These are phyloP conservation scores for Gandaritis pyraliata DNA, from an alignment of 2,888 invertebrate genomes.

Conservation along the genomic window DNA sequence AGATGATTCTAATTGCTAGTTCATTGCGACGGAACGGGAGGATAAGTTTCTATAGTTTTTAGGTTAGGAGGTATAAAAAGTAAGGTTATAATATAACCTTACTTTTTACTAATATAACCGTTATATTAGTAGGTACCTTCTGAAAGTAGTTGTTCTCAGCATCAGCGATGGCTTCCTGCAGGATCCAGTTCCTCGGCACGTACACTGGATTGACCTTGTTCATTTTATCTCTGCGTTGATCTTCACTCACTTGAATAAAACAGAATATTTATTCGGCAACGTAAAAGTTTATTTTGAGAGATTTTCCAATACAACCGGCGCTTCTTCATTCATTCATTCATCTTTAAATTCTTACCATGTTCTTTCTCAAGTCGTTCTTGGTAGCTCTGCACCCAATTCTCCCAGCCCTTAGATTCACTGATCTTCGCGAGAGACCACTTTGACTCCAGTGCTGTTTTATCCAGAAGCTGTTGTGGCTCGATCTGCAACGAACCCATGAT, in stretches of 20 bases:
- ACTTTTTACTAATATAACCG: too few relatives aligned
- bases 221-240: constrained; percentile 66
- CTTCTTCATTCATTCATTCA: too few relatives aligned
- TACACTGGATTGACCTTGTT: constrained; percentile 77
- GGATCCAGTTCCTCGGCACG: constrained; percentile 87
- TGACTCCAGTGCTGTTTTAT: constrained; percentile 54
- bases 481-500: constrained; percentile 52
- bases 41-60: too few relatives aligned
- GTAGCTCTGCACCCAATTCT: constrained; percentile 69
- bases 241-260: constrained; percentile 56
- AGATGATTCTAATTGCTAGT: too few relatives aligned
- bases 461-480: constrained; percentile 54
- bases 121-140: constrained; percentile 65
- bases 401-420: constrained; percentile 59
- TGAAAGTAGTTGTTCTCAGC: constrained; percentile 86
- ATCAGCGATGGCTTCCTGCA: constrained; percentile 85
- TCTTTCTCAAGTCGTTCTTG: constrained; percentile 57
- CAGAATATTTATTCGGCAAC: not conserved
- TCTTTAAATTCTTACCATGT: constrained; percentile 51
- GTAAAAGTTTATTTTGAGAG: too few relatives aligned
- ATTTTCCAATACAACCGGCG: too few relatives aligned
- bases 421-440: constrained; percentile 80
- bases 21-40: too few relatives aligned
- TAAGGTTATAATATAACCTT: too few relatives aligned
- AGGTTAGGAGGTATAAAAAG: too few relatives aligned